Evolutionary conservation across 2,113 vertebrate species (phyloP).

Genomic region (Pica pica): DNA sequence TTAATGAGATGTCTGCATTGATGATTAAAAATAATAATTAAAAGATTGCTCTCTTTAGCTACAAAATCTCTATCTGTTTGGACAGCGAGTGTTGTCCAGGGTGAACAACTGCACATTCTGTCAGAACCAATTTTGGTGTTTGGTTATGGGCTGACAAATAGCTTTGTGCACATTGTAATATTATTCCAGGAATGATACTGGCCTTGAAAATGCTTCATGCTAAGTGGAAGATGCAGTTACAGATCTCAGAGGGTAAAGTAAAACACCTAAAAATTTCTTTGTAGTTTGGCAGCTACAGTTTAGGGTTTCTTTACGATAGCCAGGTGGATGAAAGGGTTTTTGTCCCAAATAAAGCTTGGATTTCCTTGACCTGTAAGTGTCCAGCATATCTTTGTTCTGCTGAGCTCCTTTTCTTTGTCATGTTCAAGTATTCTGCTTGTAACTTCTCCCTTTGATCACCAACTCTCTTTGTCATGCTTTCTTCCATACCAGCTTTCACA

Average conservation of each 20-base stretch:
- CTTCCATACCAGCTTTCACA: neutral
- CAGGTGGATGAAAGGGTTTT: neutral
- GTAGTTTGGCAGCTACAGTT: neutral
- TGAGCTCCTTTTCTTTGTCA: neutral
- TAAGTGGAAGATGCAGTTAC: neutral
- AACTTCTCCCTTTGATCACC: neutral
- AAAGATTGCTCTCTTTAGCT: neutral
- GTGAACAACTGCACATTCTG: neutral
- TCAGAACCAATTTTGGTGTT: slow-evolving; percentile 1
- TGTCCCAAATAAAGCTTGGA: neutral
- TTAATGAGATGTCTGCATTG: neutral
- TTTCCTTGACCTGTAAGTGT: neutral
- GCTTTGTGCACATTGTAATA: neutral
- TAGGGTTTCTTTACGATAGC: neutral
- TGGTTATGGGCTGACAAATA: slow-evolving; percentile 19
- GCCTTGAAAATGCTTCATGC: neutral
- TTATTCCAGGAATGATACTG: neutral
- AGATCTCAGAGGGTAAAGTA: neutral
- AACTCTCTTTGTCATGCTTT: neutral
- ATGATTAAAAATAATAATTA: slow-evolving; percentile 25
- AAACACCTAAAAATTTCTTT: neutral
- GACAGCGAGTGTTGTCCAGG: slow-evolving; percentile 4
- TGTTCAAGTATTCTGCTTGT: neutral
- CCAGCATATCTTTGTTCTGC: neutral
- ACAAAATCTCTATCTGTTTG: neutral